These are phyloP conservation scores for Mycalesis mineus DNA, from an alignment of 2,888 invertebrate species.

Conservation along the genomic window DNA sequence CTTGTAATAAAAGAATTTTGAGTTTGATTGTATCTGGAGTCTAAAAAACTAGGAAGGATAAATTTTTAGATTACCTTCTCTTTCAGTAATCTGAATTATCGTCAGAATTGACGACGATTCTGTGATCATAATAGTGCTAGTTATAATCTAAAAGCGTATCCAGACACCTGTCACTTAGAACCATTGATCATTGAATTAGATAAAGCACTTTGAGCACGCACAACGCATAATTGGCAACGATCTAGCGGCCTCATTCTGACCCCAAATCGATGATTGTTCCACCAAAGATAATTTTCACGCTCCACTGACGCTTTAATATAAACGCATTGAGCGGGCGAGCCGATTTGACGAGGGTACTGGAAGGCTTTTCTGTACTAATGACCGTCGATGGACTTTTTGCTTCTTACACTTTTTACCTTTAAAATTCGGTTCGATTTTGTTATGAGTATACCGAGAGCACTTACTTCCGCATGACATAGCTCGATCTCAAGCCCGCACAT, in stretches of 20 bases:
- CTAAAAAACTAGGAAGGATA: no score
- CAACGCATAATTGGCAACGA: conserved; percentile 43
- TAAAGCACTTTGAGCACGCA: conserved; percentile 32
- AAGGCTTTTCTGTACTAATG: conserved; percentile 24
- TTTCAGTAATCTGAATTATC: no score
- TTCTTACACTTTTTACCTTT: conserved; percentile 2
- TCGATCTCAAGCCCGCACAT: no score
- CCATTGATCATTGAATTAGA: conserved; percentile 26
- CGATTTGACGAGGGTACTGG: conserved; percentile 26
- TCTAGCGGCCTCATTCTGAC: conserved; percentile 35
- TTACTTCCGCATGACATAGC: background rate
- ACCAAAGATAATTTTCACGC: conserved; percentile 34
- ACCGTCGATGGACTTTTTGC: background rate
- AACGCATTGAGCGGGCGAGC: conserved; percentile 27
- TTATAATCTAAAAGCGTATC: conserved; percentile 22
- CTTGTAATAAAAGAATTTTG: no score
- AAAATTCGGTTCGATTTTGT: background rate
- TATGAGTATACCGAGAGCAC: background rate
- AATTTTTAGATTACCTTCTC: no score
- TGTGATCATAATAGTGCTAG: background rate
- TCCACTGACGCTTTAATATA: conserved; percentile 29
- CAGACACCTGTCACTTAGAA: conserved; percentile 11
- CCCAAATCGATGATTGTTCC: conserved; percentile 41
- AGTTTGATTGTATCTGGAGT: no score
- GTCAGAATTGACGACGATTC: no score